These are phyloP conservation scores for fruit fly (Drosophila melanogaster) DNA, from an alignment of 1,140 invertebrate genomes.

Conservation along the genomic window Release_6_plus_ISO1_MT NT_033779.5:10686501-10687000, in stretches of 20 bases:
- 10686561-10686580: not conserved
- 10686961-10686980: constrained; percentile 27
- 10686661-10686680: constrained; percentile 10
- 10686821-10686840: constrained; percentile 20
- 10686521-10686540: constrained; percentile 21
- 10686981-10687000: constrained; percentile 25
- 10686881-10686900: constrained; percentile 38
- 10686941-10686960: constrained; percentile 53
- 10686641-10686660: constrained; percentile 14
- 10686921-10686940: constrained; percentile 53
- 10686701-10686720: constrained; percentile 7
- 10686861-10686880: constrained; percentile 33
- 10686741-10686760: constrained; percentile 27
- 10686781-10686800: constrained; percentile 5
- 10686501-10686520: not conserved
- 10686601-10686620: constrained; percentile 4
- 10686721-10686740: constrained; percentile 10
- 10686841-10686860: constrained; percentile 32
- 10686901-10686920: constrained; percentile 46
- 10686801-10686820: constrained; percentile 18
- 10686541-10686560: not conserved
- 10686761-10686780: constrained; percentile 9
- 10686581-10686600: too few species aligned
- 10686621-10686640: constrained; percentile 14
- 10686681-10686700: constrained; percentile 21